A percentile compares a stretch with the other conserved stretches of the same genome.
These are phyloP conservation scores for Bombus sibiricus DNA, from an alignment of 1,140 invertebrate species.

Conservation along the genomic window DNA sequence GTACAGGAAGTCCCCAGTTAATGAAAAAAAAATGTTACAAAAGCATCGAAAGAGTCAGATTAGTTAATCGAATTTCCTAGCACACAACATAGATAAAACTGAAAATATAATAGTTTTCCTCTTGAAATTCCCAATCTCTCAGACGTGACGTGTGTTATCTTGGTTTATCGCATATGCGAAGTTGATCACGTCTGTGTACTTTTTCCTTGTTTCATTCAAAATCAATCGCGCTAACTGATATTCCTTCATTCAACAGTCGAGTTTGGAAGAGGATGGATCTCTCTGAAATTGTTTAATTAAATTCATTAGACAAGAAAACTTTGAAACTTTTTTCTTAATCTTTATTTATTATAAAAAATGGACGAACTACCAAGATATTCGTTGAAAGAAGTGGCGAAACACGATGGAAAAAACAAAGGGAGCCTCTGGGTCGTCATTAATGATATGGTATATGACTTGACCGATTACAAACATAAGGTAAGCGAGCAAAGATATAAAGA, in stretches of 20 bases:
- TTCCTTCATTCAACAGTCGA: background rate
- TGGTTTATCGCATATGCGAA: background rate
- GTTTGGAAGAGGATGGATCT: background rate
- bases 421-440: constrained; percentile 86
- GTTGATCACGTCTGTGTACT: background rate
- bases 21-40: background rate
- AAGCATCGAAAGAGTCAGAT: background rate
- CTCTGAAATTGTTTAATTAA: too few relatives aligned
- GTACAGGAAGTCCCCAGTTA: background rate
- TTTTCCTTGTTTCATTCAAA: background rate
- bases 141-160: constrained; percentile 28
- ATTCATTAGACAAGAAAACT: too few relatives aligned
- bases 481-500: background rate
- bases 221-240: background rate
- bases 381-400: constrained; percentile 83
- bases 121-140: background rate
- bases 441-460: constrained; percentile 87
- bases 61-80: background rate
- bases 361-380: constrained; percentile 73
- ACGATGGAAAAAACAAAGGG: constrained; percentile 83
- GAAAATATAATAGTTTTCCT: background rate
- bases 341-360: background rate
- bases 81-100: background rate
- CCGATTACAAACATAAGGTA: constrained; percentile 84
- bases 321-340: background rate